Base-by-base conservation (phyloP, 2,888 invertebrate species). In the Spilosoma lubricipeda region DNA sequence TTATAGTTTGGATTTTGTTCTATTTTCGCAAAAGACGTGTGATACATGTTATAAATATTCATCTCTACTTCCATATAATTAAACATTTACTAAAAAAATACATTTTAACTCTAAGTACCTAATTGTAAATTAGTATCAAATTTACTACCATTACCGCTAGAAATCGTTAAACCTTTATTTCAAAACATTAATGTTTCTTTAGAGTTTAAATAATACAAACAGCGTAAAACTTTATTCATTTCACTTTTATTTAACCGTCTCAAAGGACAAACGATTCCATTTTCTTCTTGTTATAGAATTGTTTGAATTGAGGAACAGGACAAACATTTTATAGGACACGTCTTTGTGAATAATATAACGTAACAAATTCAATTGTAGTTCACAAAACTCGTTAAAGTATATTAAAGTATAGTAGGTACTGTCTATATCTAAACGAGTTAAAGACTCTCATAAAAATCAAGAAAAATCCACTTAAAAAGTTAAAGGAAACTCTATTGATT, bases 321-420 rank as follows among this genome's bases (percentile, higher is more conserved):
- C 9, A 39, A 66, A 39, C 39, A 39, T 36, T 66, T 69, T 36
- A 33, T 70, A n/a, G 18, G 36, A 56, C 13, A 71, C 75, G 70
- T 74, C 67, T 74, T 20, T 7, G 13, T 76, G 75, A 75, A 66
- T 67, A 81, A 77, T 73, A 67, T 79, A 73, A 79, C 77, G 69
- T 75, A 71, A 70, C 36, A 74, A 81, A 77, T 77, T 74, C 77
- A 71, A 79, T 74, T 79, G 70, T 70, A 69, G 70, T 69, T 79
- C 71, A 23, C 73, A 52, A 70, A 80, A 81, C 77, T 80, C 71
- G 67, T 82, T 76, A 68, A 80, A 82, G 73, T 81, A 56, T 67
- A 73, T 67, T 74, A 76, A 78, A 76, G 71, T 66, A 56, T 64
- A 77, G 68, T n/a, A n/a, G n/a, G n/a, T 77, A 73, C 63, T 69